Conservation (phyloP, 2,113 vertebrate species). For the Sialia sialis region DNA sequence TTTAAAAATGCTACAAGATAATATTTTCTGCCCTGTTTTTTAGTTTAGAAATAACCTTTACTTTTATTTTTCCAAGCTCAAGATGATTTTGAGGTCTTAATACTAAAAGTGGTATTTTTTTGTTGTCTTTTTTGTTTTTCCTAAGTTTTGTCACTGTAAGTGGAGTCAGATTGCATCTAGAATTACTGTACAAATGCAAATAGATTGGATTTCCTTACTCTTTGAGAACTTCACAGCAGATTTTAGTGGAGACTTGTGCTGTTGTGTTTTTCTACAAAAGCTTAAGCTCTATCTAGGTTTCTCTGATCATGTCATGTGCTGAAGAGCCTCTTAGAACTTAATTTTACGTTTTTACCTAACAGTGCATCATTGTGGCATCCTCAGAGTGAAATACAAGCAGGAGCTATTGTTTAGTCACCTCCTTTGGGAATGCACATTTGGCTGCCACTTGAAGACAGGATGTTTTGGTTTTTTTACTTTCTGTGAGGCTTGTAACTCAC, state of each 20-base stretch:
- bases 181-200: no score
- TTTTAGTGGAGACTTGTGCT: neutral
- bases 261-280: neutral
- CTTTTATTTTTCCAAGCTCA: neutral
- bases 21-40: neutral
- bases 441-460: neutral
- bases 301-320: neutral
- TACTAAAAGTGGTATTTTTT: neutral
- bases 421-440: fast-evolving
- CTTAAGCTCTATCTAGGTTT: neutral
- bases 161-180: neutral
- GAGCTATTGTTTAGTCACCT: neutral
- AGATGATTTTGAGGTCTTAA: neutral
- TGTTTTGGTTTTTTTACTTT: neutral
- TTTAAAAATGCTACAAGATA: neutral
- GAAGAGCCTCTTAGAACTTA: neutral
- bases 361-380: neutral
- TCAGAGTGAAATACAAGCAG: neutral
- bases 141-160: neutral
- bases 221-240: neutral
- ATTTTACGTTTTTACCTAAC: neutral
- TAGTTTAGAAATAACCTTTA: neutral
- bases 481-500: neutral
- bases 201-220: neutral
- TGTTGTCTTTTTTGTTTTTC: neutral